Conservation (phyloP, 1,140 invertebrate genomes). For the Plodia interpunctella region DNA sequence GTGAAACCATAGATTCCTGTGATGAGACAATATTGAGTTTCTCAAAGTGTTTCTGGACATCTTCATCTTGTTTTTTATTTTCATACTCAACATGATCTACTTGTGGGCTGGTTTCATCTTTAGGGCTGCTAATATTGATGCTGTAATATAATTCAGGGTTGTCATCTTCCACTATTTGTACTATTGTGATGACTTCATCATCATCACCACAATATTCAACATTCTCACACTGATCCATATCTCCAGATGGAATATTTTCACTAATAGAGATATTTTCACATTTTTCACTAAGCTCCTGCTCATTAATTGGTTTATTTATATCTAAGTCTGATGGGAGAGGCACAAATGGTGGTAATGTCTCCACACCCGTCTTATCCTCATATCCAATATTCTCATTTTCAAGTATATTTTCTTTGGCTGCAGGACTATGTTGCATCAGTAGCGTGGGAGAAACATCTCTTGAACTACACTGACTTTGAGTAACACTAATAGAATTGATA, state of each 20-base stretch:
- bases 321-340: neutral
- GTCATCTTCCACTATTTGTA: constrained; percentile 74
- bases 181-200: constrained; percentile 72
- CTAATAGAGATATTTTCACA: constrained; percentile 1
- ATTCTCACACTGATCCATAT: constrained; percentile 42
- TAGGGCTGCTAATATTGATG: constrained; percentile 61
- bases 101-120: constrained; percentile 21
- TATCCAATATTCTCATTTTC: neutral
- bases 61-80: constrained; percentile 39
- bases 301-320: neutral
- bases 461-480: constrained; percentile 32
- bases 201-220: constrained; percentile 46
- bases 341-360: neutral
- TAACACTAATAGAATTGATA: constrained; percentile 29
- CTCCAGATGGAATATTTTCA: constrained; percentile 37
- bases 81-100: constrained; percentile 24
- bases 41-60: constrained; percentile 64
- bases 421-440: constrained; percentile 11
- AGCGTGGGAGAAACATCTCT: constrained; percentile 41
- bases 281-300: neutral
- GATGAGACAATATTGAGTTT: constrained; percentile 47
- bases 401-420: neutral
- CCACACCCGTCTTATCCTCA: neutral
- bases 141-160: constrained; percentile 64
- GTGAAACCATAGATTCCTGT: constrained; percentile 31